phyloP scores from a whole-genome alignment of 2,888 invertebrate species.

The Tribolium freemani region DNA sequence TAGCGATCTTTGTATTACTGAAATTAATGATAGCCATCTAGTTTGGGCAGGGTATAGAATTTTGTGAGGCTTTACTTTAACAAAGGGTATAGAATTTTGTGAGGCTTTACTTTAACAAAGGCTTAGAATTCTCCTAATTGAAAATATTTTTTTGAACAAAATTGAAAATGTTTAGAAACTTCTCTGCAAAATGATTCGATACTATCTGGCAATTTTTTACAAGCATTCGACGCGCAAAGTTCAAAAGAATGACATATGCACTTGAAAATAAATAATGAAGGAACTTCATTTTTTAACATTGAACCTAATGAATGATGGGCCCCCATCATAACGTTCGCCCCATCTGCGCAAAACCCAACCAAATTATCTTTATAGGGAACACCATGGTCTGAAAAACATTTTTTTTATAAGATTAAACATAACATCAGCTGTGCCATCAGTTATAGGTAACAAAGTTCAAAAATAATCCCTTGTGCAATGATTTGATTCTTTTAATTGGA shows the following conservation, averaged over 20 bases:
- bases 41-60: neutral
- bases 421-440: conserved; percentile 44
- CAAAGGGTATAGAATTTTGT: too few relatives aligned
- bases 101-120: neutral
- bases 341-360: conserved; percentile 62
- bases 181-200: conserved; percentile 54
- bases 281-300: conserved; percentile 56
- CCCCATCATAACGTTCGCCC: conserved; percentile 62
- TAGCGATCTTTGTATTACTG: conserved; percentile 41
- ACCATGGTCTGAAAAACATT: conserved; percentile 46
- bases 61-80: too few relatives aligned
- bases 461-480: conserved; percentile 36
- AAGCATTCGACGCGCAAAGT: conserved; percentile 58
- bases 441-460: conserved; percentile 50
- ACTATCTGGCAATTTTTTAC: conserved; percentile 55
- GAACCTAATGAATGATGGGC: conserved; percentile 55
- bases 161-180: conserved; percentile 53
- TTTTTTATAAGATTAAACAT: conserved; percentile 49
- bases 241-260: conserved; percentile 62
- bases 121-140: neutral
- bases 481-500: conserved; percentile 33
- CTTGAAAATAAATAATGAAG: conserved; percentile 59
- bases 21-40: conserved; percentile 44
- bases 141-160: conserved; percentile 40
- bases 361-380: conserved; percentile 57